These are phyloP conservation scores for Dromas ardeola DNA, from an alignment of 2,113 vertebrate species.

Conservation along the genomic window DNA sequence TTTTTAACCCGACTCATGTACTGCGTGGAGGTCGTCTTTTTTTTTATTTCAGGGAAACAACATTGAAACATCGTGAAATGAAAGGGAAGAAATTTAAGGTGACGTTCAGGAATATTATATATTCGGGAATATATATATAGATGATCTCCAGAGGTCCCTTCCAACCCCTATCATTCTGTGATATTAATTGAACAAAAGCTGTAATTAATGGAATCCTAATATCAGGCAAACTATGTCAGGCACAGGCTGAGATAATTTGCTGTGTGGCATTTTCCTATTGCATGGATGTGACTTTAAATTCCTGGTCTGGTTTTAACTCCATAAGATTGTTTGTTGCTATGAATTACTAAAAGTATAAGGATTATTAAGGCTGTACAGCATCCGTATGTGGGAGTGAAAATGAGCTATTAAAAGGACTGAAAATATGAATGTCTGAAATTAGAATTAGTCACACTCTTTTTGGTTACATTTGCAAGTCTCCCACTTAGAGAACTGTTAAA, in stretches of 20 bases:
- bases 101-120: background rate
- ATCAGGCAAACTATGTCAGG: background rate
- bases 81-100: background rate
- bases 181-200: background rate
- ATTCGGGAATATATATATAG: too few species aligned
- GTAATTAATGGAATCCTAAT: background rate
- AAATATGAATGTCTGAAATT: conserved; percentile 1
- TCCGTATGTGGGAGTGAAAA: background rate
- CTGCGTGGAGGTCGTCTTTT: background rate
- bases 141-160: too few species aligned
- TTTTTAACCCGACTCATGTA: background rate
- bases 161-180: too few species aligned
- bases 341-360: background rate
- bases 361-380: background rate
- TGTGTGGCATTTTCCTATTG: background rate
- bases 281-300: background rate
- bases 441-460: background rate
- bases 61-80: background rate
- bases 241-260: background rate
- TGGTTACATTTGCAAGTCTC: background rate
- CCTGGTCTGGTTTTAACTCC: background rate
- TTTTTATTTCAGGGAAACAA: background rate
- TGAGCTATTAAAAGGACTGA: background rate
- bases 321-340: background rate
- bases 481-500: background rate